Base-by-base conservation (phyloP, 2,797 vertebrate genomes). In the Erethizon dorsatum region DNA sequence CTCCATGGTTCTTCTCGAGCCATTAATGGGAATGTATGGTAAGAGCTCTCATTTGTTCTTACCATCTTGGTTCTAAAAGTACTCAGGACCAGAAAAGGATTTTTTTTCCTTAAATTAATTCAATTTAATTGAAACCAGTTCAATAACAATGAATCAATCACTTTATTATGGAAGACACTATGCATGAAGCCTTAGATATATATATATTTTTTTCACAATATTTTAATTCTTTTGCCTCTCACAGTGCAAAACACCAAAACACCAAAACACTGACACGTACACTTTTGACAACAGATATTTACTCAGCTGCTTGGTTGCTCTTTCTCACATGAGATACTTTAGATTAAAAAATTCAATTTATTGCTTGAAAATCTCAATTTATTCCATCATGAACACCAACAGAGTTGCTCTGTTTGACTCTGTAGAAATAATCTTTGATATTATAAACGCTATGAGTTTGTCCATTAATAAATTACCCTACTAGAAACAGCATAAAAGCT, bases 401-500 rank as follows among this genome's bases (percentile, higher is more conserved):
- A 87, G 24, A 92, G 45, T 91, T 97, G 57, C 88, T 95, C 97
- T 97, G 77, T 37, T 89, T 96, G 91, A 73, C 65, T 97, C 89
- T 98, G 91, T 95, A 97, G 93, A 97, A 97, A 87, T 97, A 79
- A 95, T 94, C 63, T 97, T 96, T 98, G 97, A 86, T 67, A 61
- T 92, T 97, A 97, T 97, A 96, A 97, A 52, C 80, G 94, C 96
- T 96, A 97, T 96, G 90, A 97, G 31, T 83, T 88, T 88, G 97
- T 97, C 92, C 97, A 96, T 98, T 98, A 98, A 98, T 97, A 98
- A 98, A 97, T 95, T 94, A 94, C 86, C 95, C 31, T 20, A 95
- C 84, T 96, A 84, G 80, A 97, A 97, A 94, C 52, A 94, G 57
- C 80, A 97, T 95, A 97, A 97, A 97, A 82, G 45, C 89, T 93